phyloP scores from a whole-genome alignment of 35 echinoderm and acorn worm species.

The Nesometra sesokonis region DNA sequence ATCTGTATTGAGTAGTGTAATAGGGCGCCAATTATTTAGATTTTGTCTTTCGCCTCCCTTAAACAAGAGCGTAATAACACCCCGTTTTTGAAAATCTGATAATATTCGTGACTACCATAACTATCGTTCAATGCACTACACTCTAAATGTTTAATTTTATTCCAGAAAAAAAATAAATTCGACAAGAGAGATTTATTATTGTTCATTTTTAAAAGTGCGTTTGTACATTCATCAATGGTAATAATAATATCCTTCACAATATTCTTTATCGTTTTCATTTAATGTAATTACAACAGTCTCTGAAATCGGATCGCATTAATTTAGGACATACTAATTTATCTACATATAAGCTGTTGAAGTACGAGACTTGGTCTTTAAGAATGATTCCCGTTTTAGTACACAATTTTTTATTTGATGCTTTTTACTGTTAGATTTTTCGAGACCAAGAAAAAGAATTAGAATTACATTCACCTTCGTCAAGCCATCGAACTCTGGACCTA shows the following conservation, averaged over 20 bases:
- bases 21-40: too few species aligned
- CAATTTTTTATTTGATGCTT: neutral
- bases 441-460: neutral
- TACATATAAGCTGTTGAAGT: too few species aligned
- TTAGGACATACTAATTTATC: neutral
- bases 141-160: too few species aligned
- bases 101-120: too few species aligned
- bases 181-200: neutral
- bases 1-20: too few species aligned
- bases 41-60: too few species aligned
- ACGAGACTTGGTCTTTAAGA: neutral
- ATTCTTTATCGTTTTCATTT: neutral
- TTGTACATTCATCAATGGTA: neutral
- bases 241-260: neutral
- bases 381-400: neutral
- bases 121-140: too few species aligned
- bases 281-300: neutral
- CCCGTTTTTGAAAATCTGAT: too few species aligned
- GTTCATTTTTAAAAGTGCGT: neutral
- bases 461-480: neutral
- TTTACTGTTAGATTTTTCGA: too few species aligned
- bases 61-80: too few species aligned
- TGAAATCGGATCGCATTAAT: neutral
- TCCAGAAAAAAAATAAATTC: too few species aligned
- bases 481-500: neutral